Base-by-base conservation (phyloP, 1,140 invertebrate species). In the Helicoverpa armigera region DNA sequence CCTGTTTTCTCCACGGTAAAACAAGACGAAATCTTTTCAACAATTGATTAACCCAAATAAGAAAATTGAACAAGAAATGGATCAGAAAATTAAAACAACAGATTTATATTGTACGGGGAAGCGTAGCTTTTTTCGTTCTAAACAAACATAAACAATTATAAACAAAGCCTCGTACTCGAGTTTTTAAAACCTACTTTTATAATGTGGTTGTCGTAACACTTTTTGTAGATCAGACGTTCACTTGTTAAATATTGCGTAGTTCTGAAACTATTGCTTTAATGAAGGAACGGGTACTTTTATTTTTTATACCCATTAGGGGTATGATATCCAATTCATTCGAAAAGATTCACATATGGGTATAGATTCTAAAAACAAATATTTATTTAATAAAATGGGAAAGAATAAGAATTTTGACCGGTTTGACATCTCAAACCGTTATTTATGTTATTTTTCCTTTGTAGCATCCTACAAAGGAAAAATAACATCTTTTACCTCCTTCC, bases 181-280 rank as follows among this genome's bases (percentile, higher is more conserved):
- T 77, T 61, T 77, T 67, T 29, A n/a, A n/a, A 65, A 70, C 75
- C 75, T 77, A 77, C 29, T 63, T 75, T 61, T 61, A 60, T 54
- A 77, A 67, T 77, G n/a, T 54, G 23, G 51, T 67, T 65, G 75
- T 65, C 35, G 60, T 77, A 54, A 77, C 58, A 76, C 48, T 50
- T 61, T 23, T 50, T 50, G 50, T 69, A 69, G 65, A 18, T 23
- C 65, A 61, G 18, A 31, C 58, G 18, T 61, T 73, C 51, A 73
- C 11, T 43, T n/a, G 18, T 73, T 43, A 58, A 54, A 54, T 29
- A 72, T 72, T 31, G 35, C 69, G 48, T 53, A 72, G 50, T 53
- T 54, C 4, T 51, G 1, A 72, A 72, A 53, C 12, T 18, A 14
- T 72, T 72, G 69, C 54, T 53, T 7, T 29, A 13, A n/a, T 54